Percentiles rank a stretch among this genome's conserved stretches.
Conservation (phyloP, 2,113 vertebrate genomes). For the Leiothrix lutea region DNA sequence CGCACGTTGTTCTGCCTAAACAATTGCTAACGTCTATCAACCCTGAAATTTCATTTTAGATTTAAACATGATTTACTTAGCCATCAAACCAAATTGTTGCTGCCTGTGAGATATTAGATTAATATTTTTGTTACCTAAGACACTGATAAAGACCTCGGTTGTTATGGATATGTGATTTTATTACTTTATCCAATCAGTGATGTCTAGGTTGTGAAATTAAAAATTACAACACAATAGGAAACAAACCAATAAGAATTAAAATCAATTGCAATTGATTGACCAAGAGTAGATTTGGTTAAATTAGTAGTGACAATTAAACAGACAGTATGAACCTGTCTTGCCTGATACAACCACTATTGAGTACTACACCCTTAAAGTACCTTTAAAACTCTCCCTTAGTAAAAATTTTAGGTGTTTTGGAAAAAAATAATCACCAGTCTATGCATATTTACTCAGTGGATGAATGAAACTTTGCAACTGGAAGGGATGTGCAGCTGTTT, state of each 20-base stretch:
- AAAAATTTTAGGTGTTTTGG: background rate
- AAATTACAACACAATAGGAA: background rate
- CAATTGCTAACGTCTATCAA: background rate
- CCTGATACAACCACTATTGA: background rate
- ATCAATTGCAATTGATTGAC: background rate
- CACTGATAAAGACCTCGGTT: background rate
- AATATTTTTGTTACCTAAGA: background rate
- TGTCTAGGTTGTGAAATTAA: background rate
- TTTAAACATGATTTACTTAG: background rate
- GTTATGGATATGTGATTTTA: background rate
- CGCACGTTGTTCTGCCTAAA: background rate
- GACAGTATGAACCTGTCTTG: rapidly evolving
- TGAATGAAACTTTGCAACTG: background rate
- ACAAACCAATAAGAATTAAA: background rate
- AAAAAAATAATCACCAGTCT: background rate
- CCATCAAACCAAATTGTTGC: background rate
- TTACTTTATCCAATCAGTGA: background rate
- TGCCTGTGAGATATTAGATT: background rate
- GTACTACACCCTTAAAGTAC: background rate
- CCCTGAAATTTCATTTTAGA: background rate
- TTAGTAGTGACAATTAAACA: background rate
- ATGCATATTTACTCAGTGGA: background rate
- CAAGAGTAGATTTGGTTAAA: background rate
- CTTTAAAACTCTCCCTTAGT: background rate
- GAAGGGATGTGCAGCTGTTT: background rate